These are phyloP conservation scores for Heliconius eleuchia DNA, from an alignment of 1,140 invertebrate species.

Conservation along the genomic window DNA sequence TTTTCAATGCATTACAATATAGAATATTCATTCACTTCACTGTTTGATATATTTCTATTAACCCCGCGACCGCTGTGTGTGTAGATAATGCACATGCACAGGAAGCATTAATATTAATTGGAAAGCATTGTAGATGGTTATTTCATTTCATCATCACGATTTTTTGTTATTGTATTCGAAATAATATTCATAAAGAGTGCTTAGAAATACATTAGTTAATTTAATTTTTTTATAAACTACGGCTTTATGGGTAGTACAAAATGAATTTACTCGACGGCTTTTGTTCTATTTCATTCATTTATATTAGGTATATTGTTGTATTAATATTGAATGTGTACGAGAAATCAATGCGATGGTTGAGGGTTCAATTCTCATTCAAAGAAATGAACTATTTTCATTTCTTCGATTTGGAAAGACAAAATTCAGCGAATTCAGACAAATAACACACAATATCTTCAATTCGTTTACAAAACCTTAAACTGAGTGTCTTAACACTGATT, in stretches of 20 bases:
- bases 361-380: too few species aligned
- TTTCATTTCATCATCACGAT: constrained; percentile 29
- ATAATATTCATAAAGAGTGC: constrained; percentile 14
- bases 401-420: not conserved
- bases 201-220: not conserved
- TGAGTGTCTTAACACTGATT: too few species aligned
- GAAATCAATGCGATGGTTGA: too few species aligned
- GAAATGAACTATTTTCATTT: too few species aligned
- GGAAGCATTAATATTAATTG: constrained; percentile 52
- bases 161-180: constrained; percentile 33
- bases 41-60: constrained; percentile 17
- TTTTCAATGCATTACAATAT: not conserved
- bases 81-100: constrained; percentile 31
- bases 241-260: not conserved
- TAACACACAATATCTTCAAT: too few species aligned
- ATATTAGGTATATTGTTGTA: too few species aligned
- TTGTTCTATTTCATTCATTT: not conserved
- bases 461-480: too few species aligned
- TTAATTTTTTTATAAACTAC: not conserved
- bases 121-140: constrained; percentile 42
- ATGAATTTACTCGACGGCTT: not conserved
- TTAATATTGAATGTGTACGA: too few species aligned
- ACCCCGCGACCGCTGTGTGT: constrained; percentile 9
- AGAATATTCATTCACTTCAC: constrained; percentile 3
- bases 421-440: not conserved